A percentile compares a stretch with the other conserved stretches of the same genome.
These are phyloP conservation scores for Apostichopus californicus DNA, from an alignment of 35 echinoderm and acorn worm genomes.

Conservation along the genomic window DNA sequence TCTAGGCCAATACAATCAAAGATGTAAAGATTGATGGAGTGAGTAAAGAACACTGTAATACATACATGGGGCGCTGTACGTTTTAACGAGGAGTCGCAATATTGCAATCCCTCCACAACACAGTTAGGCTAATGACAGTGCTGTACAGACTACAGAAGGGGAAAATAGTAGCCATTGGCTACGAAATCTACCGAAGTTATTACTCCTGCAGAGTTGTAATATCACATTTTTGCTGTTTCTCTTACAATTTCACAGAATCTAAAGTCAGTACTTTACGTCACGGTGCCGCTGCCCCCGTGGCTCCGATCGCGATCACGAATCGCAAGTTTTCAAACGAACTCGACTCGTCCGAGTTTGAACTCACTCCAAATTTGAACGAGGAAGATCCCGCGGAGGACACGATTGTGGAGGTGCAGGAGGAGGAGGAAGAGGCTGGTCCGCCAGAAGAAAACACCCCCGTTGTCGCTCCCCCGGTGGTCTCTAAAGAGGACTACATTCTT, in stretches of 20 bases:
- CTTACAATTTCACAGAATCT: neutral
- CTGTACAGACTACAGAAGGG: too few species aligned
- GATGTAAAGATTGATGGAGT: too few species aligned
- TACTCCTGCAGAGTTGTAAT: neutral
- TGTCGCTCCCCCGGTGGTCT: slow-evolving; percentile 17
- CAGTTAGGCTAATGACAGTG: too few species aligned
- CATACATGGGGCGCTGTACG: too few species aligned
- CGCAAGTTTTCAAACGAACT: slow-evolving; percentile 78
- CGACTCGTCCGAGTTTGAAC: slow-evolving; percentile 51
- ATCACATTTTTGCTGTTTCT: neutral
- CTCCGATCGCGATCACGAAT: slow-evolving; percentile 89
- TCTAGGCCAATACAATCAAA: too few species aligned
- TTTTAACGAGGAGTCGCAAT: too few species aligned
- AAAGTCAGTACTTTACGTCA: slow-evolving; percentile 60
- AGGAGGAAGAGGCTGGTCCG: neutral
- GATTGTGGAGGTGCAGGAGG: slow-evolving; percentile 11
- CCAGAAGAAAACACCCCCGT: neutral
- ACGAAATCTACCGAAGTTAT: too few species aligned
- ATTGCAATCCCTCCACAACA: too few species aligned
- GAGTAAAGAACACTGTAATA: too few species aligned
- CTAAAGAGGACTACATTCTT: slow-evolving; percentile 73
- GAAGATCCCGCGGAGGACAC: slow-evolving; percentile 12
- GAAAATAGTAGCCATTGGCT: too few species aligned
- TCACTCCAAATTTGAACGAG: slow-evolving; percentile 37
- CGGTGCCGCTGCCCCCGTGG: slow-evolving; percentile 77